Base-by-base conservation (phyloP, 2,797 vertebrate genomes). In the Thamnophis elegans region DNA sequence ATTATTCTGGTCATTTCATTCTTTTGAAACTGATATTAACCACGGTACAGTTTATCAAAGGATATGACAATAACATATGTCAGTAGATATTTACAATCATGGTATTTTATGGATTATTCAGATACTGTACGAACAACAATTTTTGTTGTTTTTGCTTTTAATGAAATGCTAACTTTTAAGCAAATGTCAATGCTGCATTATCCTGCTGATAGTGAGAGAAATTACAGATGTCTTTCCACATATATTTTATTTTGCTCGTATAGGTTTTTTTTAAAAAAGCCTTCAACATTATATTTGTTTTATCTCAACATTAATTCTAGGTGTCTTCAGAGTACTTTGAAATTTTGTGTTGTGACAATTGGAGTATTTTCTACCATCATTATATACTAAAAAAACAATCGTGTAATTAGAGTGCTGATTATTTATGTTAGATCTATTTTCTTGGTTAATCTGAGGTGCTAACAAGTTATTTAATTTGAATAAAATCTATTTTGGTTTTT, bases 391-490 rank as follows among this genome's bases (percentile, higher is more conserved):
- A 96, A 96, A 95, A 93, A 95, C 0, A 93, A 96, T 97, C 96
- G 96, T 95, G 3, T 28, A 62, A 62, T 62, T 95, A 93, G 3
- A n/a, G 94, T 0, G 0, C 96, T 96, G 93, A 95, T 97, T 96
- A 95, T 95, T 96, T 97, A 78, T 78, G 95, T 94, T 96, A 95
- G 95, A 94, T 94, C 13, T 11, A 94, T 92, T 96, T 94, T 96
- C 95, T 95, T 95, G 95, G 94, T 96, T 96, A 97, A 95, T 94
- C 96, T 96, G 96, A 97, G 97, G 97, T 97, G 97, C 96, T 97
- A 97, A 96, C 96, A 95, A 97, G 97, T 95, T 95, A 95, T 95
- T 96, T 97, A 95, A 97, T 96, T 96, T 96, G 96, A 97, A 97
- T 97, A 97, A 97, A 97, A 95, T 95, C 93, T 96, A 97, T 97